Conservation (phyloP, 2,888 invertebrate species). For the Micoletzkya japonica region DNA sequence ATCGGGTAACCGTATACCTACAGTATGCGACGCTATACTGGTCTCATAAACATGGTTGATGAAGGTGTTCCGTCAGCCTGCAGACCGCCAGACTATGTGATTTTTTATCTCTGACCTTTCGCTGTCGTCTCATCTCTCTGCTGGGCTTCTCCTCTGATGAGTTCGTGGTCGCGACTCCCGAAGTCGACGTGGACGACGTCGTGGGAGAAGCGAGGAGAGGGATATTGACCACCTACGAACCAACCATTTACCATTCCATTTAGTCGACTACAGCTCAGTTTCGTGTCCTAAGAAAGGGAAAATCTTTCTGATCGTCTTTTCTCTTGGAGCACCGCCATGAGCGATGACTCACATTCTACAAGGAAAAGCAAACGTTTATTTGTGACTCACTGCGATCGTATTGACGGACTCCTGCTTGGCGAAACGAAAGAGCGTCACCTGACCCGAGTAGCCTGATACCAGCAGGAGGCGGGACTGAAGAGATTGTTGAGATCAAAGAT, state of each 20-base stretch:
- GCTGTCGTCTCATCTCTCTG: constrained; percentile 21
- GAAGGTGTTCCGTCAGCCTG: neutral
- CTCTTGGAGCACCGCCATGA: too few relatives aligned
- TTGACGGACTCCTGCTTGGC: constrained; percentile 81
- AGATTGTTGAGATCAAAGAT: too few relatives aligned
- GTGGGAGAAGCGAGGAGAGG: constrained; percentile 72
- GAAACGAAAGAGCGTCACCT: constrained; percentile 93
- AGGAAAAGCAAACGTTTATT: neutral
- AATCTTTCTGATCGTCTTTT: neutral
- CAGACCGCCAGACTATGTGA: neutral
- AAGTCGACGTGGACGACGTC: neutral
- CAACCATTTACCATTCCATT: constrained; percentile 32
- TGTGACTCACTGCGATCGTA: constrained; percentile 72
- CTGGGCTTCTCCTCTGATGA: constrained; percentile 5
- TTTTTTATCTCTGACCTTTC: neutral
- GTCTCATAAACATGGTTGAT: too few relatives aligned
- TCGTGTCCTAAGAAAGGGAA: neutral
- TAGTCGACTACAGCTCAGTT: too few relatives aligned
- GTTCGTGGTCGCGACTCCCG: constrained; percentile 1
- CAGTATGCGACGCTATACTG: too few relatives aligned
- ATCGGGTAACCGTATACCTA: too few relatives aligned
- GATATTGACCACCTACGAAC: constrained; percentile 81
- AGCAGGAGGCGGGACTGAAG: constrained; percentile 78
- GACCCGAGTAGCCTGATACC: constrained; percentile 87
- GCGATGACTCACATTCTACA: too few relatives aligned